Evolutionary conservation across 2,888 invertebrate genomes (phyloP), one percentile per base, ranked within the genome.

Genomic region (Pseudanteris insignis): DNA sequence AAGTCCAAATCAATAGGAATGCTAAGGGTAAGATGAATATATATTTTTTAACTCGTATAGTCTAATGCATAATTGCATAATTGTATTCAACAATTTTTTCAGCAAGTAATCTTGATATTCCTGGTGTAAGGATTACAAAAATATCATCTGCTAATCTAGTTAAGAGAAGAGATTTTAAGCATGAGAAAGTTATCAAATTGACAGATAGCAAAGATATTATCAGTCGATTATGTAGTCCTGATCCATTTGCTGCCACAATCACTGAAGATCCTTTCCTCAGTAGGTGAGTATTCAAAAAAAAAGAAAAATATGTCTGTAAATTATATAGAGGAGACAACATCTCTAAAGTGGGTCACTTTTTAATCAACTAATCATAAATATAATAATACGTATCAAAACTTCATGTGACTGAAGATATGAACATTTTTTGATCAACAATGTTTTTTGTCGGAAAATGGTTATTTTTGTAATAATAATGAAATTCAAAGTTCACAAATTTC

Each of bases 191-290:
- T 33, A 55, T 68, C 0, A 73, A 66, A 43, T 63, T 74, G 11
- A 68, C 70, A 30, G 67, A 76, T 50, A 69, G 70, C 11, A 68
- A 71, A 76, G 64, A 82, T 70, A 71, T 71, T 76, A 65, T 80
- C 70, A 63, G 70, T 21, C 68, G 75, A 9, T 78, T 76, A 30
- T 82, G 81, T 10, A 82, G 82, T 71, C 82, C 83, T 0, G 83
- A 84, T 72, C 83, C 84, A 0, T 84, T 84, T 71, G 82, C 82
- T 4, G 83, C 84, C 0, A 81, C 81, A 3, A 83, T 82, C 7
- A 88, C 86, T 1, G 81, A 84, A 3, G 88, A 89, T 80, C 89
- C 89, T 2, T 89, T 89, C 68, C 74, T 86, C 25, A 85, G 86
- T 0, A 82, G 66, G 71, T 71, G 3, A 12, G 30, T 6, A 18